Evolutionary conservation across 1,140 invertebrate species (phyloP), one percentile per base, ranked within the genome.

Genomic region (Frieseomelitta varia): DNA sequence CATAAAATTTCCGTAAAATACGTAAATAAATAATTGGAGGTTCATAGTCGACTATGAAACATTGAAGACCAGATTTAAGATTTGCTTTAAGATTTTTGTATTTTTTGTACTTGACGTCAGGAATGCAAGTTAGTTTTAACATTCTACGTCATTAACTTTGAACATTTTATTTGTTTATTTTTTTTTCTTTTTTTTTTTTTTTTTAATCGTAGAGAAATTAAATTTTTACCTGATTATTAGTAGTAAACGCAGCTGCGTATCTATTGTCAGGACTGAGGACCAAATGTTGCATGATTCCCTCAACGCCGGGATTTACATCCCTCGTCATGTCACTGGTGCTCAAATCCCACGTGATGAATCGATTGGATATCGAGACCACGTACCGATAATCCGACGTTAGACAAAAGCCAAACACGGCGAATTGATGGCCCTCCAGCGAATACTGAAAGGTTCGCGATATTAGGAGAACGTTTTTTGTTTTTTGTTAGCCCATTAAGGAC

Each of bases 301-400:
- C 97, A 34, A 99, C 97, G 68, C 98, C 98, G 0, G 98, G 98
- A 95, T 98, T 98, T 0, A 99, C 97, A 92, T 99, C 97, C 78
- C 98, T 95, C 0, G 98, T 97, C 91, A 99, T 95, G 95, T 99
- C 99, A 84, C 98, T 99, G 0, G 98, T 99, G 30, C 98, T 98
- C 21, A 99, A 94, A 95, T 99, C 99, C 97, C 99, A 99, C 24
- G 99, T 99, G 83, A 99, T 98, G 88, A 99, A 98, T 91, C 98
- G 97, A 92, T 99, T 99, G 3, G 99, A 99, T 91, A 99, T 98
- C 12, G 99, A 99, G 0, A 99, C 97, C 68, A 99, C 97, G 94
- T 99, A 99, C 71, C 98, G 97, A 81, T 97, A 97, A 95, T 99
- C 98, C 0, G 98, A 97, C 0, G 98, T 99, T 17, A 99, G 94